Base-by-base conservation (phyloP, 2,113 vertebrate species). In the Heptranchias perlo region DNA sequence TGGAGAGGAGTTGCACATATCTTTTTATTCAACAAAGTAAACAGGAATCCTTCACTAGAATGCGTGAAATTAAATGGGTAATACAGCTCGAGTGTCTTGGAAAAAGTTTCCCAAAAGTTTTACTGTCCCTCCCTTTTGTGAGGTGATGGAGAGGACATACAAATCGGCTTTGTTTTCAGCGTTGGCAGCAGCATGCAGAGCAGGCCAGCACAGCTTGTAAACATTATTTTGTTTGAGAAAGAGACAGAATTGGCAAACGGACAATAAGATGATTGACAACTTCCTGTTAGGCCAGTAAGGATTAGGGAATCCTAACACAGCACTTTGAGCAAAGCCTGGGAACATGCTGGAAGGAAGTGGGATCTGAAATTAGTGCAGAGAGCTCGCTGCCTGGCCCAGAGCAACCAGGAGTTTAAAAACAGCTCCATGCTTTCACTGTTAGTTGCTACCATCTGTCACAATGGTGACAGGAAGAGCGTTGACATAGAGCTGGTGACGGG, bases 251-350 rank as follows among this genome's bases (percentile, higher is more conserved):
- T 97, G 97, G 96, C 97, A 7, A 0, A 35, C 39, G 94, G 58
- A 96, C 96, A 97, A 96, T 89, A 96, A 0, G 47, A 18, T 96
- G 97, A 97, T 87, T 96, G 97, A 97, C 96, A 95, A 0, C 96
- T 97, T 98, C 97, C 97, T 96, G n/a, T 62, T 96, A 0, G 96
- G 87, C 25, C 14, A 28, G 96, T 94, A 95, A 18, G 96, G 96
- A 96, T 96, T 96, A 96, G 96, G 96, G 96, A 96, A 97, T 96
- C 0, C 14, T 96, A 94, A 91, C 47, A 93, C 14, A 0, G 92
- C 39, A 0, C 73, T 4, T 0, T 87, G 96, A 11, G 76, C 96
- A 96, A 67, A 84, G 96, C 96, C 10, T 0, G 95, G 96, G 95
- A 94, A 93, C 96, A 96, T 58, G 96, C 96, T 95, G 93, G 82